Conservation (phyloP, 92 coral and sea anemone species). For the Heteractis magnifica region DNA sequence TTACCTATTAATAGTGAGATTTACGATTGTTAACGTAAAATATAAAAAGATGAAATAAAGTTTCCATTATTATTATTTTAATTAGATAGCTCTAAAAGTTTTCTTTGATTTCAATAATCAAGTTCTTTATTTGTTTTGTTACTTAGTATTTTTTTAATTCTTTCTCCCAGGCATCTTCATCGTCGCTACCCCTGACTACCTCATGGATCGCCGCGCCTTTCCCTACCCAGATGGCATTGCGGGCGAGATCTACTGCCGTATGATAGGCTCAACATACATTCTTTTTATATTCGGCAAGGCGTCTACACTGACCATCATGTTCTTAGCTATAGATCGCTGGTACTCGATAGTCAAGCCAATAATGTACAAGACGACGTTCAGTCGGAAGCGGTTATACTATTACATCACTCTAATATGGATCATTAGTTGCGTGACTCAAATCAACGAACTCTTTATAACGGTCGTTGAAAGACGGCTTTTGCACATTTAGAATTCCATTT, state of each 20-base stretch:
- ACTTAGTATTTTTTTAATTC: neutral
- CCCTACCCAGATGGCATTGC: constrained; percentile 60
- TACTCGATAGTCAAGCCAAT: constrained; percentile 69
- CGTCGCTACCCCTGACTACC: constrained; percentile 71
- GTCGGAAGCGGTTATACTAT: constrained; percentile 50
- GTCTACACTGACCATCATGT: constrained; percentile 79
- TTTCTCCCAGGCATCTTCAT: constrained; percentile 56
- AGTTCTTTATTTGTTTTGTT: neutral
- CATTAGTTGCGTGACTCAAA: constrained; percentile 58
- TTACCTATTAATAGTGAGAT: too few relatives aligned
- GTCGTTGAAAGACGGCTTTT: constrained; percentile 43
- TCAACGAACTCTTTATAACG: constrained; percentile 66
- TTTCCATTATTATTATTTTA: too few relatives aligned
- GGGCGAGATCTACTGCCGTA: constrained; percentile 70
- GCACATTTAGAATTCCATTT: constrained; percentile 50
- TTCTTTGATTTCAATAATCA: too few relatives aligned
- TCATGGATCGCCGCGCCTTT: constrained; percentile 52
- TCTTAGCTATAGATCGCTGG: constrained; percentile 76
- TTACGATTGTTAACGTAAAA: too few relatives aligned
- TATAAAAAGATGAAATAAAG: too few relatives aligned
- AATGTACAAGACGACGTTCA: constrained; percentile 63
- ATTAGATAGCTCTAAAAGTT: too few relatives aligned
- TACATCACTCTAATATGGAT: constrained; percentile 66
- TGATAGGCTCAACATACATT: constrained; percentile 74
- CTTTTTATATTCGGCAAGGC: constrained; percentile 73